These are phyloP conservation scores for Tipula vernalis DNA, from an alignment of 2,888 invertebrate genomes.

Conservation along the genomic window DNA sequence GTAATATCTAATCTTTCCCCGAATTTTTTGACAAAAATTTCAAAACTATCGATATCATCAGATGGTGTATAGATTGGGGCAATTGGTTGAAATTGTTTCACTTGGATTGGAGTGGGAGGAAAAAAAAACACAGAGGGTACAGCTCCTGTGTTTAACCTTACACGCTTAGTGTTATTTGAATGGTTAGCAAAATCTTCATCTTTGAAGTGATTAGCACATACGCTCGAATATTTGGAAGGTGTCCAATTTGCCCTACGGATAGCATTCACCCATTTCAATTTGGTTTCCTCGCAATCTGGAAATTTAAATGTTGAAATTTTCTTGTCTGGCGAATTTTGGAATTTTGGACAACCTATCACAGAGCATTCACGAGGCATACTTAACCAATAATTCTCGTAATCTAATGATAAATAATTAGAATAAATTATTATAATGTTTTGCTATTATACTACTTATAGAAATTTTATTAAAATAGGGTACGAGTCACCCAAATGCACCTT, in stretches of 20 bases:
- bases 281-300: too few relatives aligned
- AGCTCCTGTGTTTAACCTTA: neutral
- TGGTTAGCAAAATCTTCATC: neutral
- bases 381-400: too few relatives aligned
- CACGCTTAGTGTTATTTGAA: neutral
- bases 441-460: too few relatives aligned
- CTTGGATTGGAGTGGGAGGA: too few relatives aligned
- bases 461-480: too few relatives aligned
- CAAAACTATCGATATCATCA: neutral
- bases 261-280: neutral
- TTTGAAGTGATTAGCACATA: neutral
- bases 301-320: too few relatives aligned
- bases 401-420: too few relatives aligned
- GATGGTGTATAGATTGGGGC: neutral
- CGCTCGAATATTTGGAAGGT: neutral
- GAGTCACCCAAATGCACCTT: too few relatives aligned
- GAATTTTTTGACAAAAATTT: neutral
- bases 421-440: too few relatives aligned
- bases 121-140: neutral
- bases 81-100: neutral
- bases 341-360: too few relatives aligned
- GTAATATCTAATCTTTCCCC: neutral
- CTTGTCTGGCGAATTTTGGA: too few relatives aligned
- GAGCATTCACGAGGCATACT: too few relatives aligned
- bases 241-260: neutral